phyloP scores from a whole-genome alignment of 1,140 invertebrate species.

The Antheraea pernyi region DNA sequence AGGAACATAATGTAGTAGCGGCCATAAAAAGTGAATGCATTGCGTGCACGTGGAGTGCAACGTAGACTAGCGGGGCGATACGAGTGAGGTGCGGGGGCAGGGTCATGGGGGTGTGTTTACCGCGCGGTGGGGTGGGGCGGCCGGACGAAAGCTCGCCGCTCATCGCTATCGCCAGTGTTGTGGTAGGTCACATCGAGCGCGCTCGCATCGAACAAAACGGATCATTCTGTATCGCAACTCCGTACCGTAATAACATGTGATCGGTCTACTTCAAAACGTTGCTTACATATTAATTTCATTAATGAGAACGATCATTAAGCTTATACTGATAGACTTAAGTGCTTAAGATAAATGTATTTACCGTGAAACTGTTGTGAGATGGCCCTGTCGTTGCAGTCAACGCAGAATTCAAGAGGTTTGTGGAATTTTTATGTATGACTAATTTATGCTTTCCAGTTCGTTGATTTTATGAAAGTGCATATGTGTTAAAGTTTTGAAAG shows the following conservation, averaged over 20 bases:
- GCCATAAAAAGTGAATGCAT: conserved; percentile 74
- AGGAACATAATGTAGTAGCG: conserved; percentile 74
- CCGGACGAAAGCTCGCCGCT: conserved; percentile 44
- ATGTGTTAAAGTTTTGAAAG: conserved; percentile 67
- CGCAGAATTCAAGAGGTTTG: conserved; percentile 74
- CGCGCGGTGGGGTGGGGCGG: conserved; percentile 56
- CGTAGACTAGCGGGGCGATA: conserved; percentile 27
- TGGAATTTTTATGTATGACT: conserved; percentile 35
- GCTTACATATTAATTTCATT: neutral
- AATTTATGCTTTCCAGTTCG: conserved; percentile 23
- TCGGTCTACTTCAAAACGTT: conserved; percentile 19
- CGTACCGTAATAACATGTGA: conserved; percentile 57
- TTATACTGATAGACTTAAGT: conserved; percentile 24
- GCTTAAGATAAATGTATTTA: conserved; percentile 60
- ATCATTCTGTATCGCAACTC: conserved; percentile 58
- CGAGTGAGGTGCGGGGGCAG: conserved; percentile 33
- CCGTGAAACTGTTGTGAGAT: conserved; percentile 69
- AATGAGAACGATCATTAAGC: conserved; percentile 12
- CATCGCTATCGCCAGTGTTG: conserved; percentile 70
- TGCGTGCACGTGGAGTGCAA: conserved; percentile 72
- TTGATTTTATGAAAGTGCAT: conserved; percentile 45
- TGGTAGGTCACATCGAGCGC: conserved; percentile 73
- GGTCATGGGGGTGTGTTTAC: conserved; percentile 72
- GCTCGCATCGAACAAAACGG: conserved; percentile 47
- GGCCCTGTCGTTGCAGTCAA: conserved; percentile 76